phyloP scores from a whole-genome alignment of 2,888 invertebrate genomes.

The Endotricha flammealis region DNA sequence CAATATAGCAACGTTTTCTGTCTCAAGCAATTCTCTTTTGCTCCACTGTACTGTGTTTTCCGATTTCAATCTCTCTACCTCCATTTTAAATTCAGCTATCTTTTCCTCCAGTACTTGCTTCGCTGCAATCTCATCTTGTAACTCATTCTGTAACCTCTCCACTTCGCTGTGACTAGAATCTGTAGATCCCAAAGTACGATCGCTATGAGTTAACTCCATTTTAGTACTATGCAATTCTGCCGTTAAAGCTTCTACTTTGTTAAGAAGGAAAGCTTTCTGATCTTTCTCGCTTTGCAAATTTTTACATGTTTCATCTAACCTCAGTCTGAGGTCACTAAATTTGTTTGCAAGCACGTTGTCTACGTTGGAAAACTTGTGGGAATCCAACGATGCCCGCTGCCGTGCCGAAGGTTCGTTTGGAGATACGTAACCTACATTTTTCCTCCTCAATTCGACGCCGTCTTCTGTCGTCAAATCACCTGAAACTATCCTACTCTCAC shows the following conservation, averaged over 20 bases:
- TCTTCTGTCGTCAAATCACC: constrained; percentile 60
- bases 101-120: constrained; percentile 69
- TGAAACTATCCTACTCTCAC: constrained; percentile 62
- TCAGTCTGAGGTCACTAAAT: constrained; percentile 53
- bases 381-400: constrained; percentile 65
- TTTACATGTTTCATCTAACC: constrained; percentile 60
- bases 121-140: constrained; percentile 67
- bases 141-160: constrained; percentile 62
- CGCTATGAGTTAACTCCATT: constrained; percentile 55
- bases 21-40: constrained; percentile 92
- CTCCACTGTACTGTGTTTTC: constrained; percentile 97
- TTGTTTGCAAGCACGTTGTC: constrained; percentile 65
- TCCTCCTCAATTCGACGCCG: constrained; percentile 60
- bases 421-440: constrained; percentile 48
- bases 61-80: constrained; percentile 91
- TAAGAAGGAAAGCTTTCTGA: constrained; percentile 57
- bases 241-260: constrained; percentile 59
- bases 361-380: constrained; percentile 66
- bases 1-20: constrained; percentile 91
- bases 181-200: constrained; percentile 63
- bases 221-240: constrained; percentile 60
- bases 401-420: constrained; percentile 50
- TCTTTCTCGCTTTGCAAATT: constrained; percentile 62
- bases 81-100: constrained; percentile 61
- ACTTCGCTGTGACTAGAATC: constrained; percentile 71